Evolutionary conservation across 2,797 vertebrate species (phyloP), one percentile per base, ranked within the genome.

Genomic region (Channallabes apus): DNA sequence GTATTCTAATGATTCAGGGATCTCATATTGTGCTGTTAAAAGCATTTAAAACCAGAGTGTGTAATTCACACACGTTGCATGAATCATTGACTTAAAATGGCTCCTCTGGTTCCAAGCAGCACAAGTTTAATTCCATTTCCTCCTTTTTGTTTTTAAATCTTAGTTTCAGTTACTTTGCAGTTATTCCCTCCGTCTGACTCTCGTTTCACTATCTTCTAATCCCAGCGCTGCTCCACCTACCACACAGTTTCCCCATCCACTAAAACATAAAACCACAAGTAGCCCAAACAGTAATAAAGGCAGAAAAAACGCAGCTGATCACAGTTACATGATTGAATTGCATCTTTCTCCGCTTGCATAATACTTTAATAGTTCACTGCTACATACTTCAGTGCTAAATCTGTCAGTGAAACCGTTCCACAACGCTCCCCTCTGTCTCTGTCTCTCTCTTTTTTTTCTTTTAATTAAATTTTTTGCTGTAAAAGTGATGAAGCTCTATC

Each of bases 51-150:
- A 29, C 20, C 27, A 8, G 20, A 18, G 62, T 38, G 75, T 38
- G 58, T 61, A 79, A 38, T 79, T 86, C 73, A 27, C 58, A 64
- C 65, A 27, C 11, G 61, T 86, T 61, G 62, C n/a, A 56, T 82
- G 67, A 87, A 68, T 85, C 71, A 64, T 77, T 27, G 9, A 35
- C 32, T 46, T 62, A 75, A 62, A 68, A 84, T 82, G 78, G 54
- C 38, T 38, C 15, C 22, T 51, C 35, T 65, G 76, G 29, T 61
- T 61, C 56, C 76, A 78, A 8, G 32, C 11, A 61, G 58, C 20
- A 14, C 76, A 38, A 14, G 17, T 9, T 58, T 59, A 35, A 78
- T 24, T 35, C 32, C 22, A 0, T 38, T 61, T 78, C 54, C 18
- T 78, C 75, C 32, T 35, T 77, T 78, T 29, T 78, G 20, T 62